These are phyloP conservation scores for Achroia grisella DNA, from an alignment of 1,140 invertebrate genomes.

Conservation along the genomic window DNA sequence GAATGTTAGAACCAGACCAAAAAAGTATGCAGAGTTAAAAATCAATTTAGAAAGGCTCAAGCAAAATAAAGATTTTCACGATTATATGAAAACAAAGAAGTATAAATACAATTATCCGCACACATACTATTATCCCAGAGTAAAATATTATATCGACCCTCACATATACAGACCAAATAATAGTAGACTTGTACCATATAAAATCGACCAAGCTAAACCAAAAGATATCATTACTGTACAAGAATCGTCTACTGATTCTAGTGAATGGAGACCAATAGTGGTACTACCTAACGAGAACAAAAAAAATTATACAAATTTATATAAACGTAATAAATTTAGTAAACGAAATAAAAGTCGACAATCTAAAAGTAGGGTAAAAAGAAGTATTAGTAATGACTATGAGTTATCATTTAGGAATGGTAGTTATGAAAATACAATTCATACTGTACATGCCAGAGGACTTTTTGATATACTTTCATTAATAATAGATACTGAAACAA, in stretches of 20 bases:
- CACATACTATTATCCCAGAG: conserved; percentile 56
- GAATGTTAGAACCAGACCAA: conserved; percentile 35
- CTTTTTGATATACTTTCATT: conserved; percentile 25
- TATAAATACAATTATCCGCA: conserved; percentile 63
- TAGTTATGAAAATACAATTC: background rate
- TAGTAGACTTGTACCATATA: conserved; percentile 40
- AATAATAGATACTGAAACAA: conserved; percentile 18
- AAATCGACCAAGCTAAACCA: conserved; percentile 21
- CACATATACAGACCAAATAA: conserved; percentile 39
- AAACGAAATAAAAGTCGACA: too few species aligned
- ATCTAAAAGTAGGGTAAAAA: too few species aligned
- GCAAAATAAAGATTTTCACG: conserved; percentile 57
- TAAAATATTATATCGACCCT: conserved; percentile 55
- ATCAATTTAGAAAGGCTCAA: conserved; percentile 52
- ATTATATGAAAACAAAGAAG: conserved; percentile 62
- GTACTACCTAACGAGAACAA: conserved; percentile 4
- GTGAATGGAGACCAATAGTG: conserved; percentile 55
- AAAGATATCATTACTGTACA: conserved; percentile 13
- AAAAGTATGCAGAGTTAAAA: conserved; percentile 60
- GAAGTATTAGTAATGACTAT: too few species aligned
- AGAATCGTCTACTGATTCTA: conserved; percentile 20
- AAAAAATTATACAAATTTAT: conserved; percentile 7
- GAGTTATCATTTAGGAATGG: too few species aligned
- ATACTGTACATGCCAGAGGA: conserved; percentile 12
- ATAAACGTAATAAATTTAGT: conserved; percentile 6